Base-by-base conservation (phyloP, 2,888 invertebrate species). In the Ommatoiulus sabulosus region DNA sequence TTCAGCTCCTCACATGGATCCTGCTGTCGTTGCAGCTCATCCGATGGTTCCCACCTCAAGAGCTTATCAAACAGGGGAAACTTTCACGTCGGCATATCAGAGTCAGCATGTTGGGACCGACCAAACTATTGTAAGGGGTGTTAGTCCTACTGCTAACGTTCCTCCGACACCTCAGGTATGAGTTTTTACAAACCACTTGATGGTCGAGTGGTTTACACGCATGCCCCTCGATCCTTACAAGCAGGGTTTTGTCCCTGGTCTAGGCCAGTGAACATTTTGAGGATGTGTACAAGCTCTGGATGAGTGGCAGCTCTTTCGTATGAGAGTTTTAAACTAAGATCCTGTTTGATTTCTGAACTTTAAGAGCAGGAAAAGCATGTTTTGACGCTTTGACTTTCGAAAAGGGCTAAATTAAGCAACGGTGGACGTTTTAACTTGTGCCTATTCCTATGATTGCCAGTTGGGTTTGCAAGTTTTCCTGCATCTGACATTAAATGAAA, bases 1-100 rank as follows among this genome's bases (percentile, higher is more conserved):
- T n/a, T 72, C 20, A 88, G 88, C 90, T 46, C 90, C 90, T 86
- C 90, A 91, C 86, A 91, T 92, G 91, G 95, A 95, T 90, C 92
- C 93, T 84, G 92, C 93, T 48, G 92, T 92, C 35, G 92, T 93
- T 44, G 91, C 91, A 85, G 90, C 90, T 52, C 90, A 91, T 88
- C 89, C 90, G n/a, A 90, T 90, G 89, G 90, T 90, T 85, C 90
- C 90, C 44, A 88, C 90, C 15, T 89, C 89, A 17, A 17, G 86
- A 20, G 85, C 87, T 35, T 44, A 44, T 20, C 80, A 88, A 44
- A 2, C n/a, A 10, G 80, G 12, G 24, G 87, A 87, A 10, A 5
- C 52, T 0, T 57, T 87, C 52, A 20, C 48, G 10, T 20, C 85
- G n/a, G 72, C 72, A 72, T 72, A 72, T 72, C 85, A 85, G 17